Evolutionary conservation across 2,113 vertebrate genomes (phyloP).

Genomic region (Gymnobelideus leadbeateri): DNA sequence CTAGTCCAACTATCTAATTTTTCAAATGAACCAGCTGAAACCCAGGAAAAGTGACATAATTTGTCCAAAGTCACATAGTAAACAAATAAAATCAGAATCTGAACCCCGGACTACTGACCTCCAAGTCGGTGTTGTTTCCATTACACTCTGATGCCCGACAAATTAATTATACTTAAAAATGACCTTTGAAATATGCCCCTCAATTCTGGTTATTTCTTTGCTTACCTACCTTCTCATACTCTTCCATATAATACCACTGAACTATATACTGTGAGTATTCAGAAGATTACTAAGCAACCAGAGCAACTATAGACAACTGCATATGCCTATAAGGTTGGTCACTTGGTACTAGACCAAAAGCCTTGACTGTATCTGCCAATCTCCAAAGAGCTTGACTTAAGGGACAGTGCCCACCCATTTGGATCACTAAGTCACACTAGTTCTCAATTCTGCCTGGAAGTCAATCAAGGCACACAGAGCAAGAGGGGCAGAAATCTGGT

Average conservation of each 20-base stretch:
- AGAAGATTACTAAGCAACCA: constrained; percentile 56
- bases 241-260: constrained; percentile 2
- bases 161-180: constrained; percentile 32
- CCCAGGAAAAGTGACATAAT: not conserved
- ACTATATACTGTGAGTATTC: not conserved
- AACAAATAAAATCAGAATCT: not conserved
- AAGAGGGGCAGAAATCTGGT: no score
- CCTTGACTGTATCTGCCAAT: constrained; percentile 37
- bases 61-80: not conserved
- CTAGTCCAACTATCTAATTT: not conserved
- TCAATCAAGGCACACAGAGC: no score
- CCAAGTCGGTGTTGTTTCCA: not conserved
- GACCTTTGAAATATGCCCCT: not conserved
- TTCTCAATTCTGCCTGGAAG: not conserved
- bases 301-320: constrained; percentile 32
- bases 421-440: constrained; percentile 36
- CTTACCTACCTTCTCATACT: constrained; percentile 8
- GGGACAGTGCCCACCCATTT: not conserved
- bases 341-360: constrained; percentile 7
- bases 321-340: constrained; percentile 39
- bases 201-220: not conserved
- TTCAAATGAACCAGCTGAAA: not conserved
- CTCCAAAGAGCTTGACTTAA: not conserved
- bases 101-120: not conserved
- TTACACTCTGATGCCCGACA: not conserved